phyloP scores from a whole-genome alignment of 2,797 vertebrate species.

The Paguma larvata region DNA sequence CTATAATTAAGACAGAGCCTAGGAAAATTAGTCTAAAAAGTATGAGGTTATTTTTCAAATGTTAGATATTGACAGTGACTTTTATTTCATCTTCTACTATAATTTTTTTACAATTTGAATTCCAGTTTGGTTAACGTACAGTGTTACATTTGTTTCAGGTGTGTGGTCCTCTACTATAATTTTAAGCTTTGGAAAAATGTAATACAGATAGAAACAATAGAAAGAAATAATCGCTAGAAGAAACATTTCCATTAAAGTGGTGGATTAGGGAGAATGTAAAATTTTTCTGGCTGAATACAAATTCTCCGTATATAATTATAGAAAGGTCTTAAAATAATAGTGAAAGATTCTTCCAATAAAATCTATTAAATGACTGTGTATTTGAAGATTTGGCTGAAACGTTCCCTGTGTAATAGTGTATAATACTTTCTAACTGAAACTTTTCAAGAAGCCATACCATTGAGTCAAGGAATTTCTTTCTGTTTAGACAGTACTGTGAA shows the following conservation, averaged over 20 bases:
- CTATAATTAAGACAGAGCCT: conserved; percentile 14
- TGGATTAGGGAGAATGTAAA: conserved; percentile 16
- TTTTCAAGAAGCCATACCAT: conserved; percentile 62
- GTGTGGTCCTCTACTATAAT: neutral
- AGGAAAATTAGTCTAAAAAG: conserved; percentile 18
- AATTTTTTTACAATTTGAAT: conserved; percentile 39
- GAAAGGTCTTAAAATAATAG: conserved; percentile 34
- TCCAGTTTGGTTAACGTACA: neutral
- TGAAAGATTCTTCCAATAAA: conserved; percentile 45
- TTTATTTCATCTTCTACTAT: conserved; percentile 45
- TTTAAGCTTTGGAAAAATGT: conserved; percentile 62
- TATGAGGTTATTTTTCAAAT: conserved; percentile 29
- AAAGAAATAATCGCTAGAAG: conserved; percentile 61
- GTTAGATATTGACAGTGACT: neutral
- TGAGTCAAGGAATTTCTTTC: conserved; percentile 70
- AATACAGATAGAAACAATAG: conserved; percentile 39
- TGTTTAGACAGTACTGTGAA: conserved; percentile 76
- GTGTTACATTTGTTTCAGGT: neutral
- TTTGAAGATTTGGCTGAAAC: conserved; percentile 75
- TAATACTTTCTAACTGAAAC: conserved; percentile 71
- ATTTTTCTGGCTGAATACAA: conserved; percentile 61
- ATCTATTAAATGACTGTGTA: conserved; percentile 60
- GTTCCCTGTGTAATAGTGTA: conserved; percentile 52
- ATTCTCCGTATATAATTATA: conserved; percentile 56
- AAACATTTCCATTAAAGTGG: conserved; percentile 53